Evolutionary conservation across 2,113 vertebrate species (phyloP), one percentile per base, ranked within the genome.

Genomic region (Amphiprion percula): DNA sequence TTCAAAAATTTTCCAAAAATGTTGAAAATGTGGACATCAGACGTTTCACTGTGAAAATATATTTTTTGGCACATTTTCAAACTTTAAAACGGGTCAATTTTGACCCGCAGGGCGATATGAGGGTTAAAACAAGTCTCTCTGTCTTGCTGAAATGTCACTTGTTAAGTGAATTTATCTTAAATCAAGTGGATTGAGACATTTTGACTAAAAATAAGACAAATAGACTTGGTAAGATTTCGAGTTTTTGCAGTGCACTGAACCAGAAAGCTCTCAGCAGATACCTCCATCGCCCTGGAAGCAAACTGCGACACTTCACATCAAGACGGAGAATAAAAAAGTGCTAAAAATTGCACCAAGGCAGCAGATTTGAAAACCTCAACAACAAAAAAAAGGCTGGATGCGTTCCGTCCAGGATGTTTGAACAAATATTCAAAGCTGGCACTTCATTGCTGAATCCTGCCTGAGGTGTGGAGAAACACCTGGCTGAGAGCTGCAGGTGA

Each of bases 401-500:
- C 0, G 28, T 0, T 69, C 53, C 21, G 0, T 33, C 76, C 23
- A 28, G 0, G 0, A 87, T 15, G 39, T 84, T 44, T 76, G 53
- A 79, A 47, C 74, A 84, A 80, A 90, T 74, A 70, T 80, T 62
- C 37, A 86, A 79, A 88, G 10, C 44, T 84, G 56, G 14, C 78
- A 89, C 78, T 37, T 69, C n/a, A 16, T n/a, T 23, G 86, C 21
- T 52, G 78, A 81, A 75, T 56, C 58, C 61, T 30, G 10, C 28
- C 53, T 4, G 52, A 53, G 26, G 53, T 19, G 61, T 10, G 2
- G 44, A 65, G 41, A 4, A 24, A 14, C 69, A 30, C 10, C 55
- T 53, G 74, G 15, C 14, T 50, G 53, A 74, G 9, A 77, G 60
- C 72, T 59, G 54, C 7, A 26, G 9, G 26, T 24, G 24, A n/a